A percentile compares a stretch with the other conserved stretches of the same genome.
These are phyloP conservation scores for Bombus turneri DNA, from an alignment of 1,140 invertebrate genomes.

Conservation along the genomic window DNA sequence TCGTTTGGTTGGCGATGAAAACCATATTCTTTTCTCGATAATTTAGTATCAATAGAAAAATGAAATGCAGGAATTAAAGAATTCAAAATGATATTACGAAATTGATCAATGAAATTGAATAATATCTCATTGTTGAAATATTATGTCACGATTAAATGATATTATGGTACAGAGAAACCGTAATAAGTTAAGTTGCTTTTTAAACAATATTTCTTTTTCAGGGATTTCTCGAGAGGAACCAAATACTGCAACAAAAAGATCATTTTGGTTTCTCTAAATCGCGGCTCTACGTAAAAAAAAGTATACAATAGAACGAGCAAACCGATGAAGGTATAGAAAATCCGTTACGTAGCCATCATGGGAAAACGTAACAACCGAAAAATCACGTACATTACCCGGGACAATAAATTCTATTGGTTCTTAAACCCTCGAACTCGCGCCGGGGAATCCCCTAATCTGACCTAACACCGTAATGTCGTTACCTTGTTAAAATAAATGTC, in stretches of 20 bases:
- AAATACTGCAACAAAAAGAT: constrained; percentile 4
- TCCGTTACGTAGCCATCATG: constrained; percentile 62
- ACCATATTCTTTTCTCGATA: background rate
- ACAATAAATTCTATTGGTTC: constrained; percentile 78
- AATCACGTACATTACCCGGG: constrained; percentile 53
- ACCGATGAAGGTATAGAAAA: constrained; percentile 34
- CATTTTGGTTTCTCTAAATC: background rate
- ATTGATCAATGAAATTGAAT: background rate
- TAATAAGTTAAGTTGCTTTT: background rate
- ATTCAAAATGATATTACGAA: background rate
- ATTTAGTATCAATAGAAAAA: background rate
- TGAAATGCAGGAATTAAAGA: background rate
- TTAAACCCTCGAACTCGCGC: constrained; percentile 68
- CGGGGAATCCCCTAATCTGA: constrained; percentile 75
- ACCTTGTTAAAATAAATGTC: constrained; percentile 80
- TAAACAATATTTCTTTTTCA: background rate
- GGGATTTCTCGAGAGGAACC: background rate
- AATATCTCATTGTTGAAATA: background rate
- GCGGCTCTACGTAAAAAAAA: background rate
- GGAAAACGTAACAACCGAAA: constrained; percentile 56
- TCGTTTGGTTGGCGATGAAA: background rate
- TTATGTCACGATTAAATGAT: background rate
- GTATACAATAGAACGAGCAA: background rate
- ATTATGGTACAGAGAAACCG: background rate
- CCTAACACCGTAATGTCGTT: constrained; percentile 77